A percentile compares a stretch with the other conserved stretches of the same genome.
These are phyloP conservation scores for Typhlichthys eigenmanni DNA, from an alignment of 2,797 vertebrate species.

Conservation along the genomic window DNA sequence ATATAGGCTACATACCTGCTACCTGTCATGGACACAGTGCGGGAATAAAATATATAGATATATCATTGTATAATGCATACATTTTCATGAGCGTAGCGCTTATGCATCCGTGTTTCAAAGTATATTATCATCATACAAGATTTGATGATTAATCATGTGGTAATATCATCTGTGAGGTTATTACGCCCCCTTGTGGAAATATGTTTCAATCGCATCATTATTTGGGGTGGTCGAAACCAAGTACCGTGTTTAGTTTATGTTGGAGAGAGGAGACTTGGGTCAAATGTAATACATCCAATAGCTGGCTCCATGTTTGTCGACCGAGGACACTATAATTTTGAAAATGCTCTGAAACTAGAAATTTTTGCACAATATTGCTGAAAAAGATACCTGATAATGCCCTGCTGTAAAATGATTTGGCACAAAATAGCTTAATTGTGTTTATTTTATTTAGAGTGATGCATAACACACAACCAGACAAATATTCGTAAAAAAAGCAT, in stretches of 20 bases:
- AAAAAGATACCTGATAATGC: neutral
- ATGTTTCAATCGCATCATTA: too few relatives aligned
- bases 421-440: conserved; percentile 8
- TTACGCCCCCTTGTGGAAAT: neutral
- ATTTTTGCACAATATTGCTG: neutral
- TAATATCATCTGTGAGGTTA: neutral
- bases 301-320: too few relatives aligned
- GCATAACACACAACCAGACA: conserved; percentile 34
- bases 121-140: neutral
- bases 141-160: neutral
- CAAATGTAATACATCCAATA: too few relatives aligned
- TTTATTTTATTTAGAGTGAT: conserved; percentile 73
- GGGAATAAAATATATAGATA: too few relatives aligned
- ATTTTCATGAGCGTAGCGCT: neutral
- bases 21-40: too few relatives aligned
- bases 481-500: conserved; percentile 33
- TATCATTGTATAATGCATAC: neutral
- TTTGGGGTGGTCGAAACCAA: too few relatives aligned
- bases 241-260: too few relatives aligned
- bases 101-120: neutral
- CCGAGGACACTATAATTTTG: too few relatives aligned
- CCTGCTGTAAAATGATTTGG: neutral
- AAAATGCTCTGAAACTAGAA: too few relatives aligned
- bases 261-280: too few relatives aligned
- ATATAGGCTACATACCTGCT: neutral